Conservation (phyloP, 2,797 vertebrate genomes). For the Pangasius larnaudii region DNA sequence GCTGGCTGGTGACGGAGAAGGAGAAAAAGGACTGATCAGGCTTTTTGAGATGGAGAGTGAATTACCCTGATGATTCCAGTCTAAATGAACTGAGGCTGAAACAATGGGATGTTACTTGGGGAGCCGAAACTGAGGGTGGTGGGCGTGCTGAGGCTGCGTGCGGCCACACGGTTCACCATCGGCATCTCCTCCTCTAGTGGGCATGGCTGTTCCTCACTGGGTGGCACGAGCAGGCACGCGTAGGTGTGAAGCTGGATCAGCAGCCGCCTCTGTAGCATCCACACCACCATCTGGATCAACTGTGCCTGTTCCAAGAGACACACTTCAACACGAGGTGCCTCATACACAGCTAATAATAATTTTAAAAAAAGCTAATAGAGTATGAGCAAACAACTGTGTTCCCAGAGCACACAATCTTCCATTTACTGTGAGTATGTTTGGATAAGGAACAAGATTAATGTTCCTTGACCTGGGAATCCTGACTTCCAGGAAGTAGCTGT, state of each 20-base stretch:
- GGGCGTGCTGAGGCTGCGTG: constrained; percentile 92
- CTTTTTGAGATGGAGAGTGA: constrained; percentile 54
- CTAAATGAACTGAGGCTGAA: constrained; percentile 27
- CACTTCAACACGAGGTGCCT: neutral
- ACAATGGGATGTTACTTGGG: constrained; percentile 81
- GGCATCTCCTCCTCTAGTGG: constrained; percentile 82
- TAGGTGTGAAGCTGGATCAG: constrained; percentile 97
- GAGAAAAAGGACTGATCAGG: constrained; percentile 22
- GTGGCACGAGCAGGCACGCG: constrained; percentile 90
- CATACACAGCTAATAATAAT: neutral
- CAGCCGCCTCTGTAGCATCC: constrained; percentile 94
- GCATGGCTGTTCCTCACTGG: constrained; percentile 80
- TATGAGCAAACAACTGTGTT: neutral
- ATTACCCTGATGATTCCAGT: constrained; percentile 73
- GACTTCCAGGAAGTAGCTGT: neutral
- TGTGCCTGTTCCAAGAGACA: constrained; percentile 78
- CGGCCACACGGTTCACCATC: constrained; percentile 80
- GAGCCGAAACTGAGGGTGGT: constrained; percentile 96
- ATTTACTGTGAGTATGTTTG: neutral
- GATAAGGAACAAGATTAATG: neutral
- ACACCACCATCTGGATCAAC: constrained; percentile 97
- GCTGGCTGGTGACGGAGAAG: constrained; percentile 78
- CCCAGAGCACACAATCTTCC: neutral
- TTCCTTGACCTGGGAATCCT: neutral
- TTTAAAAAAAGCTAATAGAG: neutral